Evolutionary conservation across 2,888 invertebrate genomes (phyloP), one percentile per base, ranked within the genome.

Genomic region (Drosophila merina): DNA sequence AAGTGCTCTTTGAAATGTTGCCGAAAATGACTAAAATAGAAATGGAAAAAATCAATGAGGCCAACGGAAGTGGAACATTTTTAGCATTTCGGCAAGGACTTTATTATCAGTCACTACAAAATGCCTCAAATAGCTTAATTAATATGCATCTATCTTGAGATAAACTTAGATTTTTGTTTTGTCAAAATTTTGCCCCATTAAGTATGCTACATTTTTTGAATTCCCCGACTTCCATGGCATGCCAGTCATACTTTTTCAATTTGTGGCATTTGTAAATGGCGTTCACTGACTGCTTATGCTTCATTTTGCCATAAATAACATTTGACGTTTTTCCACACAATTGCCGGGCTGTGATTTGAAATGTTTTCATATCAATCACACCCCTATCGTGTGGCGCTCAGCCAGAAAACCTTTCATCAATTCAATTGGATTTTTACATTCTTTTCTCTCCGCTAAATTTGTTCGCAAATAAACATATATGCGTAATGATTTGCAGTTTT

Each of bases 31-130:
- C 48, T 25, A 44, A 70, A 72, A 75, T 45, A 51, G 20, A 75
- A 75, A 80, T 63, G 64, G 51, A 76, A 79, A 36, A 76, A 79
- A 82, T 79, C 79, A 79, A 79, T 79, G 71, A 44, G 42, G 57
- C 9, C 71, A 69, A 69, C 49, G 33, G 50, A 57, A 60, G 59
- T 71, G 57, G 50, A 66, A 50, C 25, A 40, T 54, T 33, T 50
- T 31, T 50, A 31, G 30, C 26, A 45, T 50, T 45, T 50, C 7
- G 3, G 8, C 28, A 26, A 31, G 33, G 25, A 55, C 55, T 55
- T 45, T 33, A 55, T 45, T 45, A 55, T 25, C 25, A 25, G 44
- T 20, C 20, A 42, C 9, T 20, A 4, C 9, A 4, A 44, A 25
- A 44, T 25, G 4, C 10, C 20, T 10, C 1, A 1, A 20, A 5